Base-by-base conservation (phyloP, 2,113 vertebrate genomes). In the Rattus norvegicus region DNA sequence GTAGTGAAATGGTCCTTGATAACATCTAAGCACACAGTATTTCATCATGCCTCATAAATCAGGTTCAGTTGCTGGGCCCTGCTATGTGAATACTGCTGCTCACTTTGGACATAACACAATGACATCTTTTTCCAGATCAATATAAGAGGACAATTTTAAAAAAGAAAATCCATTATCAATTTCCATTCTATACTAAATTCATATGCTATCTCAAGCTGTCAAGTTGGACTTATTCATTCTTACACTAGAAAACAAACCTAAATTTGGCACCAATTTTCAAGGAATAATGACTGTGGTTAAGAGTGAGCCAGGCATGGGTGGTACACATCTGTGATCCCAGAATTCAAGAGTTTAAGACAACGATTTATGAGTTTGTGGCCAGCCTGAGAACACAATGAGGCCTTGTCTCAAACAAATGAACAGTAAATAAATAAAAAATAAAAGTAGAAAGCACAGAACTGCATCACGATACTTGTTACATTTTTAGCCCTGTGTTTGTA, bases 131-230 rank as follows among this genome's bases (percentile, higher is more conserved):
- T 98, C 97, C 13, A 17, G 59, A 63, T 39, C n/a, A 87, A 93
- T 98, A 97, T 98, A 99, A 99, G 98, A 96, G 96, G 98, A 97
- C 98, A 98, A 96, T 98, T 61, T 61, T 61, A 8, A 9, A 85
- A 85, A 72, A 43, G 5, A 19, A 26, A 76, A 84, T n/a, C 43
- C 36, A 39, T 20, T 79, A 30, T 61, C 72, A 81, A 79, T 24
- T 47, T 88, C 4, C 2, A 8, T 28, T 36, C 43, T 56, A 52
- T 33, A 49, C 36, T 30, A 16, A 24, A 49, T 3, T n/a, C 39
- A 79, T 3, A 28, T 14, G 20, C 36, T 33, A 1, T 75, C 28
- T 76, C 43, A 43, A 43, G 43, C 43, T 43, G 43, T 43, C 65
- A 72, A 14, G 0, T 52, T 36, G 7, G 17, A 30, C 6, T 22